Conservation (phyloP, 2,888 invertebrate species). For the Limnephilus rhombicus region DNA sequence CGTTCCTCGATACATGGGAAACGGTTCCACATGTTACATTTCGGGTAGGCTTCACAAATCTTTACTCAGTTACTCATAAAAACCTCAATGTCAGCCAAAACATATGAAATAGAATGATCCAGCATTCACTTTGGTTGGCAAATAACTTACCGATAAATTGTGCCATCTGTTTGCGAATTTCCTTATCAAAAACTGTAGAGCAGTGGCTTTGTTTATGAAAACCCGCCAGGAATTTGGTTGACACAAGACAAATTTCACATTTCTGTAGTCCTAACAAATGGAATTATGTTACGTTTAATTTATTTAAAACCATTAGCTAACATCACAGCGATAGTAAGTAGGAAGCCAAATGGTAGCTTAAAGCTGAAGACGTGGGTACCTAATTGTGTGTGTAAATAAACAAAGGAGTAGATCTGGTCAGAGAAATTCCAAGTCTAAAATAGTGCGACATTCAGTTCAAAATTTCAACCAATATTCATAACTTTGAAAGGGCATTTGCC, state of each 20-base stretch:
- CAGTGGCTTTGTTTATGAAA: background rate
- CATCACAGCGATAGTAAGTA: too few relatives aligned
- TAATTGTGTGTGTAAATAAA: too few relatives aligned
- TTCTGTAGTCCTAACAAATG: too few relatives aligned
- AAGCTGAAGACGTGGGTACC: too few relatives aligned
- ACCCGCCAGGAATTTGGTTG: background rate
- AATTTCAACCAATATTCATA: background rate
- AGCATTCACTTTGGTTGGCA: background rate
- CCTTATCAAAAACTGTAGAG: background rate
- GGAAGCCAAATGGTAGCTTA: background rate
- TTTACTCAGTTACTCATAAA: background rate
- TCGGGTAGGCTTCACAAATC: background rate
- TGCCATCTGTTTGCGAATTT: background rate
- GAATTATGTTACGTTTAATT: background rate
- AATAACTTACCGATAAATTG: background rate
- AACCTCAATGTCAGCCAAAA: background rate
- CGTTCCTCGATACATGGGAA: conserved; percentile 13
- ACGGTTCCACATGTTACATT: background rate
- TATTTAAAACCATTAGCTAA: background rate
- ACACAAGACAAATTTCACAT: too few relatives aligned
- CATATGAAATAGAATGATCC: background rate
- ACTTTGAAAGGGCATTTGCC: background rate
- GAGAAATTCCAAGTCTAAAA: background rate
- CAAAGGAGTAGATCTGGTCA: background rate
- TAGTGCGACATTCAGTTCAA: background rate